phyloP scores from a whole-genome alignment of 2,888 invertebrate genomes.

The Ommatoiulus sabulosus region DNA sequence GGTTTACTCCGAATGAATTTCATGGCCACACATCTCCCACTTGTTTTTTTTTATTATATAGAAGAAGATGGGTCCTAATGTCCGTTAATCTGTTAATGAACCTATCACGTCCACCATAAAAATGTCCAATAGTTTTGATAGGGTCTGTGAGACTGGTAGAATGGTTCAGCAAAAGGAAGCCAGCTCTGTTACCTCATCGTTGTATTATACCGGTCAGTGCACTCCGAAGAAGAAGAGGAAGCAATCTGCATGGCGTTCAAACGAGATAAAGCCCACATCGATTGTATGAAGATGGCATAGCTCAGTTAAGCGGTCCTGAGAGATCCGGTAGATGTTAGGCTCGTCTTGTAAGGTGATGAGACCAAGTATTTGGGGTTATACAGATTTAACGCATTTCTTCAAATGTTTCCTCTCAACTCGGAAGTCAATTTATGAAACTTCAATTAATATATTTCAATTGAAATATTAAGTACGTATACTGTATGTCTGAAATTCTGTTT shows the following conservation, averaged over 20 bases:
- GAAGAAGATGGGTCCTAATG: neutral
- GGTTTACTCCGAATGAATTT: neutral
- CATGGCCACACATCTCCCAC: neutral
- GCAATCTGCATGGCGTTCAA: neutral
- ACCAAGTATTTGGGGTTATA: neutral
- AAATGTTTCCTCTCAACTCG: neutral
- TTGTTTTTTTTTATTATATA: slow-evolving; percentile 1
- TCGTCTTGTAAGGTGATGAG: neutral
- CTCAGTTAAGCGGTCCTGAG: neutral
- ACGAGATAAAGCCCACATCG: slow-evolving; percentile 13
- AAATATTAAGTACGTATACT: no score
- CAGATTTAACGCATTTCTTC: neutral
- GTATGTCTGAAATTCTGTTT: no score
- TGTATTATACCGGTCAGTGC: slow-evolving; percentile 45
- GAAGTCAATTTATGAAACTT: neutral
- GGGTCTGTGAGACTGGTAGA: neutral
- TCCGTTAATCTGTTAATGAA: slow-evolving; percentile 26
- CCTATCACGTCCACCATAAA: slow-evolving; percentile 17
- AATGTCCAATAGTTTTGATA: slow-evolving; percentile 20
- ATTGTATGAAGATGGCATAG: slow-evolving; percentile 20
- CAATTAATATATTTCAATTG: no score
- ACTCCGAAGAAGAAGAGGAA: slow-evolving; percentile 5
- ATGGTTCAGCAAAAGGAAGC: slow-evolving; percentile 3
- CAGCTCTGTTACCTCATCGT: neutral
- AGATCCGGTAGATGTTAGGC: neutral